Percentiles rank a stretch among this genome's conserved stretches.
Conservation (phyloP, 2,888 invertebrate species). For the Drosophila bunnanda region DNA sequence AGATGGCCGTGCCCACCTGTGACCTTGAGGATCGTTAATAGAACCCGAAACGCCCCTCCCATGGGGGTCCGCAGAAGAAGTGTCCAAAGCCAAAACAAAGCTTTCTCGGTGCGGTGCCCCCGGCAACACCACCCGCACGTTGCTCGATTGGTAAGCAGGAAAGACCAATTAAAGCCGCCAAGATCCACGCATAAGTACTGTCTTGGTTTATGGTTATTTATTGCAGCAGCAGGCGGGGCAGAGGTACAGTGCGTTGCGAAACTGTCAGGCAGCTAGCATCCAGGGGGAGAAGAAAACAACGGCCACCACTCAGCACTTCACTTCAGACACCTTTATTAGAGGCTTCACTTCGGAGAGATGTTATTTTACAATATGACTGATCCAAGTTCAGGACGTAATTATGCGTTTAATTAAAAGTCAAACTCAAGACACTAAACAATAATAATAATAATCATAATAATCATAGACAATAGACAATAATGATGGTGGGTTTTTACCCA, state of each 20-base stretch:
- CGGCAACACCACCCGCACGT: neutral
- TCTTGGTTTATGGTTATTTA: slow-evolving; percentile 5
- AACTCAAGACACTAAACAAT: slow-evolving; percentile 25
- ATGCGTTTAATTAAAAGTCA: slow-evolving; percentile 4
- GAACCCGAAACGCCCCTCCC: neutral
- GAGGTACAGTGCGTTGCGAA: slow-evolving; percentile 2
- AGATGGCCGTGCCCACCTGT: slow-evolving; percentile 6
- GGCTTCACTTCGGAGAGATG: slow-evolving; percentile 14
- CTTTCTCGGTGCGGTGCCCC: neutral
- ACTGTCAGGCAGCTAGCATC: neutral
- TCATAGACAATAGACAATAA: slow-evolving; percentile 17
- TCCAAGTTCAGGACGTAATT: slow-evolving; percentile 6
- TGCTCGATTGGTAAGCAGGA: neutral
- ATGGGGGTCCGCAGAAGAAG: neutral
- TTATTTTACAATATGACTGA: slow-evolving; percentile 39
- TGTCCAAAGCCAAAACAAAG: slow-evolving; percentile 2
- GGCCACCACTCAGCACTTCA: neutral
- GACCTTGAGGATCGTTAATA: slow-evolving; percentile 10
- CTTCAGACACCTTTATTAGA: slow-evolving; percentile 29
- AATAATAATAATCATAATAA: slow-evolving; percentile 1
- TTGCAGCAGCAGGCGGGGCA: neutral
- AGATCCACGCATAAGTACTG: slow-evolving; percentile 4
- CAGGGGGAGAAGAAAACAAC: neutral
- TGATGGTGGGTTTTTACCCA: slow-evolving; percentile 7
- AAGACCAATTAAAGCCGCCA: neutral